Evolutionary conservation across 2,888 invertebrate genomes (phyloP), one percentile per base, ranked within the genome.

Genomic region (Phytoseiulus persimilis): DNA sequence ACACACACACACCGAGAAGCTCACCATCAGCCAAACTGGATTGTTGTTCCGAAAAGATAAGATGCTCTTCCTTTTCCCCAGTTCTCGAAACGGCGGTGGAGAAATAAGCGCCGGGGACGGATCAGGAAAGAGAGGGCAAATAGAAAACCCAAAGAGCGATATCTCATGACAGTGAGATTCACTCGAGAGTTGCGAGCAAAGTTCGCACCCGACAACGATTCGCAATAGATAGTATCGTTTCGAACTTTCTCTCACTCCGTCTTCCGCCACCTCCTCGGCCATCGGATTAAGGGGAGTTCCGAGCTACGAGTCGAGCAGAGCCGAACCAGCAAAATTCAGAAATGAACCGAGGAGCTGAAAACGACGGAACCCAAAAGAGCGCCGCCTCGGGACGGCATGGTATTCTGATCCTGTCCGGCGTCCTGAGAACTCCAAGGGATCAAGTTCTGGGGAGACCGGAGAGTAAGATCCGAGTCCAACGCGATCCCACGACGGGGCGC

Each of bases 1-100:
- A n/a, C n/a, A n/a, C n/a, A n/a, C n/a, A n/a, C n/a, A 46, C 46
- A 46, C 65, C 5, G 11, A 65, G 65, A 11, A 65, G 65, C 65
- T 65, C 65, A 65, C 65, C 65, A 65, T 65, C 65, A 65, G 65
- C 65, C 65, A 65, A 65, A 65, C 65, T 65, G 65, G 65, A 65
- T 65, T 65, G 65, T 65, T 65, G 65, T 65, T 65, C 65, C 65
- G 65, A 65, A 65, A 28, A 65, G 65, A 65, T 65, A 65, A 65
- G 65, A 65, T 28, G 65, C 65, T 65, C 65, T 65, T 65, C 65
- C 28, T 28, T 23, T 14, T 65, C 18, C 65, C 28, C 65, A 23
- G 46, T 46, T 65, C 39, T 65, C 18, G 65, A 65, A 65, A 65
- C 65, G 65, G 18, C 65, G 65, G 9, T 65, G 46, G 14, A 6